Evolutionary conservation across 1,140 invertebrate genomes (phyloP), one percentile per base, ranked within the genome.

Genomic region (Physella acuta): DNA sequence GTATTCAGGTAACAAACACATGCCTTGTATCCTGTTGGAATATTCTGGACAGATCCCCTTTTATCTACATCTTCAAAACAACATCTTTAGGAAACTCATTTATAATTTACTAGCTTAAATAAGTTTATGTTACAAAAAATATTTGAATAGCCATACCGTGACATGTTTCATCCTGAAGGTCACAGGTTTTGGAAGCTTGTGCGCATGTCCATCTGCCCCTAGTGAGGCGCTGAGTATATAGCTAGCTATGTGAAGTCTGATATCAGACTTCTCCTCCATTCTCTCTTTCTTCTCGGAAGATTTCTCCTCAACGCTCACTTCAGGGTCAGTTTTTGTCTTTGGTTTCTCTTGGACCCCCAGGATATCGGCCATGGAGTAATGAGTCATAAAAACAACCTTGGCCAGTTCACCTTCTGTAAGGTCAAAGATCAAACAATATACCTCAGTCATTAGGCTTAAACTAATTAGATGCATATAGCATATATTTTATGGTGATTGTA

Each of bases 321-420:
- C 3, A 20, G 4, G 17, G 8, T 66, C 3, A n/a, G 66, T 53
- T 17, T 20, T 17, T 59, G 2, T 31, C 3, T 68, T 39, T 44
- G 31, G n/a, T 26, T 56, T 37, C 8, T 2, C 3, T 28, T 37
- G 5, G 14, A 55, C 70, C 3, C 39, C 70, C 0, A 97, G 85
- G 75, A 96, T 93, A 77, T 94, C 90, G 79, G 95, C 93, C 16
- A 97, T 87, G 55, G 92, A 90, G 82, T 95, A 92, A 84, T 96
- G 97, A 0, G 93, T 93, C 77, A 95, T 92, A 85, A 97, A 97
- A 0, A 97, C 94, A 67, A 97, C 89, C 68, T 94, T 89, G 1
- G 96, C 92, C 14, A 95, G 85, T 20, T 93, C 83, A 53, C 72
- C 80, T 81, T n/a, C 4, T 3, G 26, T 28, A 30, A 3, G 39